phyloP scores from a whole-genome alignment of 2,888 invertebrate genomes.

The Scrobipalpa atriplicella region DNA sequence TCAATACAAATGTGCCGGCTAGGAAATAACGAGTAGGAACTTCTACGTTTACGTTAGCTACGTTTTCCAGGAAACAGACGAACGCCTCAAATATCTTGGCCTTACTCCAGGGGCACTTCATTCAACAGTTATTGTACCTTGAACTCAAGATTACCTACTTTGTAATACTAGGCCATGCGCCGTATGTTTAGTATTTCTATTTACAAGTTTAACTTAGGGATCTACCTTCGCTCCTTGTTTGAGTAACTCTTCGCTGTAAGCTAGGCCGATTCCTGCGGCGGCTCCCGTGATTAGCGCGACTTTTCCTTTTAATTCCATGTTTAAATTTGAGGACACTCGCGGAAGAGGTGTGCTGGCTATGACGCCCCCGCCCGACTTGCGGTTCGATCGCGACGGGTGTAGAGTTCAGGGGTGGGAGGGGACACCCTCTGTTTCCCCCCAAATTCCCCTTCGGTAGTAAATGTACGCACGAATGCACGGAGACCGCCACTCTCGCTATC shows the following conservation, averaged over 20 bases:
- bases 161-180: slow-evolving; percentile 37
- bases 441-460: slow-evolving; percentile 68
- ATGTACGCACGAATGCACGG: slow-evolving; percentile 68
- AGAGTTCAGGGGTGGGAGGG: slow-evolving; percentile 39
- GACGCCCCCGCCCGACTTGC: slow-evolving; percentile 46
- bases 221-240: slow-evolving; percentile 89
- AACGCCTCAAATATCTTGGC: slow-evolving; percentile 40
- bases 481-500: slow-evolving; percentile 61
- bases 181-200: slow-evolving; percentile 32
- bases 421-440: slow-evolving; percentile 53
- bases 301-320: slow-evolving; percentile 89
- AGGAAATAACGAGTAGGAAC: not conserved
- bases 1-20: slow-evolving; percentile 64
- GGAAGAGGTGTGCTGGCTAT: slow-evolving; percentile 34
- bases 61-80: slow-evolving; percentile 31
- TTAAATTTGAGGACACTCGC: slow-evolving; percentile 25
- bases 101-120: slow-evolving; percentile 48
- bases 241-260: slow-evolving; percentile 87
- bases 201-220: slow-evolving; percentile 29
- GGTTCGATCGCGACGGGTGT: slow-evolving; percentile 68
- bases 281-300: slow-evolving; percentile 89
- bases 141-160: slow-evolving; percentile 55
- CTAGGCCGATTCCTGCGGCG: slow-evolving; percentile 87
- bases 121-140: slow-evolving; percentile 66
- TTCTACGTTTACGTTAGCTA: slow-evolving; percentile 31